phyloP scores from a whole-genome alignment of 2,888 invertebrate genomes.

The Cosmia trapezina region DNA sequence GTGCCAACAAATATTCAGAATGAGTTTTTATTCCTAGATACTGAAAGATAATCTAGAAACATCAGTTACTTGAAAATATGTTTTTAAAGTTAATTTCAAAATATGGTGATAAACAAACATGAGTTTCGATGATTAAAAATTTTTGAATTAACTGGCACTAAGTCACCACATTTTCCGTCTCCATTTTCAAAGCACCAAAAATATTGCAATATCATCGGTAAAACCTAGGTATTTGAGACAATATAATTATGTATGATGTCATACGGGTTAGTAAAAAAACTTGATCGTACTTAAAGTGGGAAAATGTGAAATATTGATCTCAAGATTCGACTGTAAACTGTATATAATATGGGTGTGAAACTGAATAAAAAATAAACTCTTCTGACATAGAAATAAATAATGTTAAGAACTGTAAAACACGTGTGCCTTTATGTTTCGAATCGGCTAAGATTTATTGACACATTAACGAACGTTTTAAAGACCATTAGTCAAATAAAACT shows the following conservation, averaged over 20 bases:
- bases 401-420: constrained; percentile 13
- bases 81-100: too few relatives aligned
- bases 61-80: not conserved
- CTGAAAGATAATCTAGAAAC: not conserved
- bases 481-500: constrained; percentile 25
- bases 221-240: not conserved
- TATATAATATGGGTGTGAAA: not conserved
- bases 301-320: constrained; percentile 13
- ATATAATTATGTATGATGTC: not conserved
- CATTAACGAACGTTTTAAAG: constrained; percentile 30
- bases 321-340: not conserved
- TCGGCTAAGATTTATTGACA: constrained; percentile 34
- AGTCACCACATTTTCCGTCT: too few relatives aligned
- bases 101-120: too few relatives aligned
- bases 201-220: not conserved
- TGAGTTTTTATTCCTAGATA: not conserved
- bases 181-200: not conserved
- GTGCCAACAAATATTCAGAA: constrained; percentile 6
- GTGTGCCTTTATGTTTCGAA: constrained; percentile 16
- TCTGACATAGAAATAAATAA: constrained; percentile 31
- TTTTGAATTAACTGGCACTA: too few relatives aligned
- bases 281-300: not conserved
- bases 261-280: not conserved
- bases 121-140: too few relatives aligned
- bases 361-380: constrained; percentile 21